These are phyloP conservation scores for Bombus soroeensis DNA, from an alignment of 1,140 invertebrate species.

Conservation along the genomic window DNA sequence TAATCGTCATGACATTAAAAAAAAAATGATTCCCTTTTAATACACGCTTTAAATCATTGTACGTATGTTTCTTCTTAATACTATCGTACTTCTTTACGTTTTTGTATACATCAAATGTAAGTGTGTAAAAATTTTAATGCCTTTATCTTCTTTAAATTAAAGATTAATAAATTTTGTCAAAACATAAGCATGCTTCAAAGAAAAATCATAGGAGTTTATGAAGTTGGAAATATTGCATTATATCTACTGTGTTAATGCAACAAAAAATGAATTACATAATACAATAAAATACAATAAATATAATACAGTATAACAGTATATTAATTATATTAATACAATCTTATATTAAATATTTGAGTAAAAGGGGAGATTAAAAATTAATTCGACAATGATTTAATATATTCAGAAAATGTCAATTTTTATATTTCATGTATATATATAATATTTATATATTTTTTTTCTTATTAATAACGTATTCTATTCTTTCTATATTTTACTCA, in stretches of 20 bases:
- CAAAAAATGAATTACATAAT: not conserved
- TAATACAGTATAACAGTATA: not conserved
- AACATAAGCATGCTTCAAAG: not conserved
- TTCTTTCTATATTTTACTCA: not conserved
- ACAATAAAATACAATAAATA: not conserved
- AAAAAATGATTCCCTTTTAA: conserved; percentile 28
- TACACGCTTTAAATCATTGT: conserved; percentile 36
- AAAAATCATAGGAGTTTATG: not conserved
- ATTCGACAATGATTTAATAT: not conserved
- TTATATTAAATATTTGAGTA: not conserved
- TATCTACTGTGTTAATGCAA: not conserved
- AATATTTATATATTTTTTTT: not conserved
- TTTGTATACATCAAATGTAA: conserved; percentile 72
- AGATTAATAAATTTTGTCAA: not conserved
- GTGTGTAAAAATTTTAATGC: conserved; percentile 46
- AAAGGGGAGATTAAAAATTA: not conserved
- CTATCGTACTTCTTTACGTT: conserved; percentile 66
- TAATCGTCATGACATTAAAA: conserved; percentile 12
- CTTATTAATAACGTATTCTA: not conserved
- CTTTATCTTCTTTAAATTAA: not conserved
- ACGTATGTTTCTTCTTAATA: conserved; percentile 56
- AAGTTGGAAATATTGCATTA: not conserved
- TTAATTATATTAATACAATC: not conserved
- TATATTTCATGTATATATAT: not conserved
- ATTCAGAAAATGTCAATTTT: not conserved